These are phyloP conservation scores for Pyrocephalus nanus DNA, from an alignment of 2,797 vertebrate genomes.

Conservation along the genomic window DNA sequence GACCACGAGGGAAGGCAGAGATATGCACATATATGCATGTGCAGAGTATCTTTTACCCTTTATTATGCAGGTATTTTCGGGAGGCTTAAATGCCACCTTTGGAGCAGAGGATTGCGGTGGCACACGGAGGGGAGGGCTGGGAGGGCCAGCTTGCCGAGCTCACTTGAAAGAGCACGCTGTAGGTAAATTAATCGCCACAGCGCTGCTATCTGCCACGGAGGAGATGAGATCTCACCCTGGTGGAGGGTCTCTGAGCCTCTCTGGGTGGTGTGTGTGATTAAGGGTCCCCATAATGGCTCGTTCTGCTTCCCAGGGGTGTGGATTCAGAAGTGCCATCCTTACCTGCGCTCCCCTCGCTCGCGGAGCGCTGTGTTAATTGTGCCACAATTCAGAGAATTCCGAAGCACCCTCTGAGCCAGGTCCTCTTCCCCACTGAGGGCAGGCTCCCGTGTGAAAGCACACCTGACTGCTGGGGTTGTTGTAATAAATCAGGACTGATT, in stretches of 20 bases:
- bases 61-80: slow-evolving; percentile 31
- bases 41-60: slow-evolving; percentile 12
- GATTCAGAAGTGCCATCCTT: neutral
- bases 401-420: neutral
- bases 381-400: neutral
- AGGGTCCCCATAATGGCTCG: neutral
- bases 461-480: neutral
- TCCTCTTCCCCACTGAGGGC: neutral
- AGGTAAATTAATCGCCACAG: neutral
- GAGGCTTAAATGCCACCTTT: slow-evolving; percentile 15
- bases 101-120: neutral
- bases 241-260: neutral
- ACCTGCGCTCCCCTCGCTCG: neutral
- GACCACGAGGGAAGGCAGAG: neutral
- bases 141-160: neutral
- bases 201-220: neutral
- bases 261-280: neutral
- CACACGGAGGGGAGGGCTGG: neutral
- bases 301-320: neutral
- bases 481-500: neutral
- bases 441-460: neutral
- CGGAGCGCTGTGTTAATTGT: neutral
- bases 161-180: neutral
- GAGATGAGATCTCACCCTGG: neutral
- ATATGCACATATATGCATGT: neutral